Percentiles rank a stretch among this genome's conserved stretches.
phyloP scores from a whole-genome alignment of 2,113 vertebrate genomes.

The Psophia crepitans region DNA sequence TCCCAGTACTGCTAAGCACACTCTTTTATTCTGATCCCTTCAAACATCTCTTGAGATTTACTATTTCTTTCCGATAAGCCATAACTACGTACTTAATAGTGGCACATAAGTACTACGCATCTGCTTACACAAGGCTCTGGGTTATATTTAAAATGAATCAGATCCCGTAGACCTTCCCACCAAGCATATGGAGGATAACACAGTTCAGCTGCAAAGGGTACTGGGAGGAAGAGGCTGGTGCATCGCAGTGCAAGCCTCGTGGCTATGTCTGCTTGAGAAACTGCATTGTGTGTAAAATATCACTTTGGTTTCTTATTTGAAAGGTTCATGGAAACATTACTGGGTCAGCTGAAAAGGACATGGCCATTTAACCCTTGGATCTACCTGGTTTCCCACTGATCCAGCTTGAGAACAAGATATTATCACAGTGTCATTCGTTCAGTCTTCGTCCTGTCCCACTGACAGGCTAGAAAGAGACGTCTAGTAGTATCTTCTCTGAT shows the following conservation, averaged over 20 bases:
- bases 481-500: background rate
- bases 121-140: background rate
- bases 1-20: background rate
- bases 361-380: background rate
- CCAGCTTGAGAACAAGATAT: background rate
- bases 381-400: background rate
- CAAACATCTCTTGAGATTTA: background rate
- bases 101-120: rapidly evolving
- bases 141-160: background rate
- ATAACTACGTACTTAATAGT: background rate
- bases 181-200: background rate
- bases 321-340: background rate
- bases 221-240: background rate
- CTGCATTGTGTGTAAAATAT: background rate
- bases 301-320: background rate
- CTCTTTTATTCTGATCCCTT: background rate
- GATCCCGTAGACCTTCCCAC: background rate
- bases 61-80: background rate
- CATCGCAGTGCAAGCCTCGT: background rate
- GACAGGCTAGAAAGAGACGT: background rate
- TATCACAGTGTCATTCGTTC: background rate
- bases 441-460: background rate
- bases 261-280: background rate
- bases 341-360: background rate
- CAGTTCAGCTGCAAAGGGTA: background rate